Conservation (phyloP, 2,113 vertebrate species). For the Loxodonta africana region DNA sequence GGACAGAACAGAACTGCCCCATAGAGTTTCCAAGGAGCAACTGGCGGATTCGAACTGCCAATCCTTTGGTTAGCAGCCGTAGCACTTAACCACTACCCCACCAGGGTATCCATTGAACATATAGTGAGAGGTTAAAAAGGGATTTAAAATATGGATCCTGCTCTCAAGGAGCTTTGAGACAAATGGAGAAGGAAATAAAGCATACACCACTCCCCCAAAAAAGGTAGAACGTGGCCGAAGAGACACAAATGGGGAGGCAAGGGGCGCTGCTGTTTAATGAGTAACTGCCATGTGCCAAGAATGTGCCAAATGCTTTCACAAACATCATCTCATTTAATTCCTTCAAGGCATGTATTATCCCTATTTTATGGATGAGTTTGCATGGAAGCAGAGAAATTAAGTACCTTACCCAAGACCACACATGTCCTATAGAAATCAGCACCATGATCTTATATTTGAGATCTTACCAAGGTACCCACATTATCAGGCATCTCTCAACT, state of each 20-base stretch:
- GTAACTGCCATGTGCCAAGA: not conserved
- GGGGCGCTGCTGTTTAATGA: not conserved
- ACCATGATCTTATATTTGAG: not conserved
- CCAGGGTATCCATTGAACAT: not conserved
- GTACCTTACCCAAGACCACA: no score
- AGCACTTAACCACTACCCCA: no score
- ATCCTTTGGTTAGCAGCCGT: no score
- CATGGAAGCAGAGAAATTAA: not conserved
- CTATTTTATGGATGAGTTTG: not conserved
- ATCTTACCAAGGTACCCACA: not conserved
- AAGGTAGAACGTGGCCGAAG: not conserved
- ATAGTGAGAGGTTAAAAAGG: not conserved
- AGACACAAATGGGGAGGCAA: not conserved
- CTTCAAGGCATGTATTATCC: not conserved
- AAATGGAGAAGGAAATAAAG: not conserved
- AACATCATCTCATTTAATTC: not conserved
- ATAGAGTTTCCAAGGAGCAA: no score
- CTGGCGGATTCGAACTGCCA: no score
- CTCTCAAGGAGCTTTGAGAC: not conserved
- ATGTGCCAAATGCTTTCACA: not conserved
- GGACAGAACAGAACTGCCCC: no score
- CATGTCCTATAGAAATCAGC: not conserved
- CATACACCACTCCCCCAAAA: not conserved
- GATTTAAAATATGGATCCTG: conserved; percentile 28
- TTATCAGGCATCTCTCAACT: not conserved